Evolutionary conservation across 92 coral and sea anemone species (phyloP), one percentile per base, ranked within the genome.

Genomic region (Epizoanthus fatuus): DNA sequence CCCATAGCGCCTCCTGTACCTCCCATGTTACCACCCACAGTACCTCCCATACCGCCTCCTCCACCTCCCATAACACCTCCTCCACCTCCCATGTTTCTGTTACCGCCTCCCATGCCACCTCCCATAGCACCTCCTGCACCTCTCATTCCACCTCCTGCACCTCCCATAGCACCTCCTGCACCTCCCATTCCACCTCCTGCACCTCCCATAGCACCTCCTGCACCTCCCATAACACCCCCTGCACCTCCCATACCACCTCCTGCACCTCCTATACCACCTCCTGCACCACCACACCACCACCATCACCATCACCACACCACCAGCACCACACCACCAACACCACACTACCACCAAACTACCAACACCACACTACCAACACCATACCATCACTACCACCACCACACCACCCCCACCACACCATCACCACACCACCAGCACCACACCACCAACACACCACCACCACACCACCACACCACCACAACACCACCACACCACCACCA

Each of bases 321-420:
- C n/a, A n/a, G n/a, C n/a, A n/a, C n/a, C n/a, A n/a, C n/a, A n/a
- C n/a, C n/a, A n/a, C n/a, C n/a, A n/a, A n/a, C n/a, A n/a, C n/a
- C n/a, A n/a, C n/a, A n/a, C n/a, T n/a, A n/a, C n/a, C n/a, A n/a
- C n/a, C n/a, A n/a, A n/a, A n/a, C n/a, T n/a, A n/a, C n/a, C n/a
- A n/a, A n/a, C n/a, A n/a, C n/a, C n/a, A n/a, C n/a, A n/a, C n/a
- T n/a, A n/a, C n/a, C n/a, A n/a, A n/a, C n/a, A n/a, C n/a, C n/a
- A n/a, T n/a, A n/a, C n/a, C n/a, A n/a, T n/a, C n/a, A n/a, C n/a
- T n/a, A n/a, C n/a, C n/a, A n/a, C n/a, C n/a, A n/a, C 79, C 12
- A 35, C 5, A 39, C 35, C 60, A n/a, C 40, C 72, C 14, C 81
- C 81, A 2, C 84, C 89, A 20, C 86, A 2, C 90, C 87, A 1